Base-by-base conservation (phyloP, 2,888 invertebrate species). In the Ectemnius cavifrons region DNA sequence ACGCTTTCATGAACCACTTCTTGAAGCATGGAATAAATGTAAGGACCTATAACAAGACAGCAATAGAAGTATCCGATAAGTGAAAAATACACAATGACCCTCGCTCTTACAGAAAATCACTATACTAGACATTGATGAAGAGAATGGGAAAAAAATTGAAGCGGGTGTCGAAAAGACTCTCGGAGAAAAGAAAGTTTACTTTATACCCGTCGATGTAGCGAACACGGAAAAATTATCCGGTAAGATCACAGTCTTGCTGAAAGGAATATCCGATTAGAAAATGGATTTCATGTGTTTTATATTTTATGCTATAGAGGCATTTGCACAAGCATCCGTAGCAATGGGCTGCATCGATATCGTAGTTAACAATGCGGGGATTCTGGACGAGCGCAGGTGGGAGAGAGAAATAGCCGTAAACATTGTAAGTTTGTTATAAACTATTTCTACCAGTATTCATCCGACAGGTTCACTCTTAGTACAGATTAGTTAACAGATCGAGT, bases 361-460 rank as follows among this genome's bases (percentile, higher is more conserved):
- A 2, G 93, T 96, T 71, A 96, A 96, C 90, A 96, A 96, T 89
- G 96, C 96, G 11, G 96, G 96, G 4, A 94, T 95, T 60, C 93
- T 95, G 92, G 95, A 95, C 86, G 95, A 95, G 86, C 92, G 94
- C 78, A 93, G 94, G 84, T 95, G 95, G 95, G 95, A 95, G 86
- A 91, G 94, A 14, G 94, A 95, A 91, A 94, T 95, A 23, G 94
- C 95, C 80, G 95, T 95, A 1, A 96, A 96, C 90, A 92, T 96
- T 91, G 95, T 95, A 91, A 93, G 92, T 82, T n/a, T 45, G 2
- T 5, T 18, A 6, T 28, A 37, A 60, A 45, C 1, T 18, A 8
- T 3, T 65, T 58, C 80, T 91, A 27, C 58, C 57, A 16, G 2
- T 0, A 13, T 16, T 23, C 5, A 16, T 52, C 47, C 11, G 11